These are phyloP conservation scores for Zeus faber DNA, from an alignment of 2,113 vertebrate species.

Conservation along the genomic window DNA sequence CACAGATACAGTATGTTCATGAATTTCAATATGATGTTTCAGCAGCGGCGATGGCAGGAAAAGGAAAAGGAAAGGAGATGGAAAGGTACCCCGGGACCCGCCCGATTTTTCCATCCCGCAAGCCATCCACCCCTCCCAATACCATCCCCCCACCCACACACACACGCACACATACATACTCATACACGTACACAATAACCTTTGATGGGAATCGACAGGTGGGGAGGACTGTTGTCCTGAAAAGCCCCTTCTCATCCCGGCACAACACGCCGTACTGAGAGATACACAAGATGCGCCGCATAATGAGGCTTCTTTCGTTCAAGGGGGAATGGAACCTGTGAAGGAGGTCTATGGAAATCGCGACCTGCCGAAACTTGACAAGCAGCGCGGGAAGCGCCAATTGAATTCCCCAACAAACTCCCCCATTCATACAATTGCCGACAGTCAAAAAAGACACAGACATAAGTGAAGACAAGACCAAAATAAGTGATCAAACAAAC, in stretches of 20 bases:
- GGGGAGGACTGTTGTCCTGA: conserved; percentile 31
- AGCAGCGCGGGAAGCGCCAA: no score
- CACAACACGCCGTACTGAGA: conserved; percentile 24
- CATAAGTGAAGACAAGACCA: no score
- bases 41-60: conserved; percentile 24
- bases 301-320: no score
- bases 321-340: neutral
- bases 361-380: no score
- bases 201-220: conserved; percentile 44
- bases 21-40: conserved; percentile 45
- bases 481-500: no score
- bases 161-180: conserved; percentile 2
- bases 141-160: neutral
- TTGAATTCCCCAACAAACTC: no score
- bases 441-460: no score
- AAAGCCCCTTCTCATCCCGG: conserved; percentile 27
- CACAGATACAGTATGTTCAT: conserved; percentile 38
- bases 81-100: neutral
- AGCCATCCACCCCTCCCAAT: neutral
- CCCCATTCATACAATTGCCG: no score
- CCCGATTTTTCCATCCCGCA: neutral
- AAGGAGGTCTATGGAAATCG: neutral
- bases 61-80: conserved; percentile 26
- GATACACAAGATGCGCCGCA: conserved; percentile 7
- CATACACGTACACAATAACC: conserved; percentile 15